phyloP scores from a whole-genome alignment of 2,113 vertebrate genomes.

The Fregata magnificens region DNA sequence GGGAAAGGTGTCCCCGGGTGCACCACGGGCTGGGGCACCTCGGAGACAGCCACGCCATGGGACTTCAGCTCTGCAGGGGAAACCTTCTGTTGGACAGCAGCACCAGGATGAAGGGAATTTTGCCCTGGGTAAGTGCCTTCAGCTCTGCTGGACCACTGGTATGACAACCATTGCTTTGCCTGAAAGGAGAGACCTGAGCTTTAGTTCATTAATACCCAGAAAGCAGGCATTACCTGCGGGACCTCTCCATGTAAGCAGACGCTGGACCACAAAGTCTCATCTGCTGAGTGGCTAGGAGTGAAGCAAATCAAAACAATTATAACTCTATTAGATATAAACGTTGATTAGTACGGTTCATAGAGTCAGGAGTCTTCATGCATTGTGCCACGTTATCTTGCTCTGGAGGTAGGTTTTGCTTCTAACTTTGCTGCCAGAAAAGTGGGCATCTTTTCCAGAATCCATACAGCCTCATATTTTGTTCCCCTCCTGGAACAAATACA shows the following conservation, averaged over 20 bases:
- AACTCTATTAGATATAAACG: background rate
- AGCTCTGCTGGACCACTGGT: background rate
- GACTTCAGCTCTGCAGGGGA: background rate
- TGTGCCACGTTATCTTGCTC: background rate
- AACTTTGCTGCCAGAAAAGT: background rate
- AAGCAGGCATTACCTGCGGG: background rate
- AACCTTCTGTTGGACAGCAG: background rate
- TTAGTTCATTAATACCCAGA: background rate
- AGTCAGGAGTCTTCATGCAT: background rate
- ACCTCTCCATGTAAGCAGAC: background rate
- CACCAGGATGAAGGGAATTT: background rate
- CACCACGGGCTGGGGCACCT: background rate
- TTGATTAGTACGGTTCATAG: background rate
- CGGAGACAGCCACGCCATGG: rapidly evolving
- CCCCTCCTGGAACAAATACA: background rate
- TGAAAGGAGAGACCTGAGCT: background rate
- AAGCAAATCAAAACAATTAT: background rate
- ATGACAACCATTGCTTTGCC: background rate
- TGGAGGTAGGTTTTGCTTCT: background rate
- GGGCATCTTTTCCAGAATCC: background rate
- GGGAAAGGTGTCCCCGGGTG: rapidly evolving
- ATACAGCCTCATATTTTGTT: background rate
- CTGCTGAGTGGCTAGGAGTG: background rate
- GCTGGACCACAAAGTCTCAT: background rate
- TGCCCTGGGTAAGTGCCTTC: background rate